phyloP scores from a whole-genome alignment of 2,797 vertebrate species.

The Sternarchorhynchus goeldii region DNA sequence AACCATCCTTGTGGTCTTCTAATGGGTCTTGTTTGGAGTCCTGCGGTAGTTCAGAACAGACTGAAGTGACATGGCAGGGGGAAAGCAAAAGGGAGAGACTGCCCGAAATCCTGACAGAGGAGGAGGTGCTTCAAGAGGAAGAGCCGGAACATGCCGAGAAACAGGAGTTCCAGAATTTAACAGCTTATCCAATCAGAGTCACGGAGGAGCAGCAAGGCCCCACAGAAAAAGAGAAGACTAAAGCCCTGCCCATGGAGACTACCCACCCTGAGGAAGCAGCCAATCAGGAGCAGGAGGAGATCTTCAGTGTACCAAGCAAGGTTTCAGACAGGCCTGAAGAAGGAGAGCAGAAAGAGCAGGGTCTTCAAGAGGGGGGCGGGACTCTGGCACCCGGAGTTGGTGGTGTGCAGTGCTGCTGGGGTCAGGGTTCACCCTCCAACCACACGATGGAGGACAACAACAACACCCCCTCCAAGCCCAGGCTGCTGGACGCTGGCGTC shows the following conservation, averaged over 20 bases:
- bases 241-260: background rate
- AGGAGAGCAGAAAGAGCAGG: conserved; percentile 45
- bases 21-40: background rate
- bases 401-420: conserved; percentile 67
- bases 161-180: conserved; percentile 7
- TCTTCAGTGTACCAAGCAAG: background rate
- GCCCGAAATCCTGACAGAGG: conserved; percentile 28
- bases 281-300: too few relatives aligned
- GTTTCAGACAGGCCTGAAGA: conserved; percentile 11
- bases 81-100: conserved; percentile 22
- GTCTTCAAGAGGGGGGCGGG: conserved; percentile 20
- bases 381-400: conserved; percentile 46
- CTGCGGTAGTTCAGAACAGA: background rate
- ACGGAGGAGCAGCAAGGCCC: conserved; percentile 24
- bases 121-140: conserved; percentile 30
- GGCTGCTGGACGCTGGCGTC: background rate
- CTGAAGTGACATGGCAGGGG: background rate
- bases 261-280: background rate
- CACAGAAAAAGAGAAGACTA: conserved; percentile 10
- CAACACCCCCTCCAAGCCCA: conserved; percentile 55
- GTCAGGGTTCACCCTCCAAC: conserved; percentile 52
- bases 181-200: background rate
- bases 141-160: conserved; percentile 14
- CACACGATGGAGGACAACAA: conserved; percentile 65
- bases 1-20: conserved; percentile 12